These are phyloP conservation scores for Amphiprion ocellaris DNA, from an alignment of 2,113 vertebrate species.

Conservation along the genomic window DNA sequence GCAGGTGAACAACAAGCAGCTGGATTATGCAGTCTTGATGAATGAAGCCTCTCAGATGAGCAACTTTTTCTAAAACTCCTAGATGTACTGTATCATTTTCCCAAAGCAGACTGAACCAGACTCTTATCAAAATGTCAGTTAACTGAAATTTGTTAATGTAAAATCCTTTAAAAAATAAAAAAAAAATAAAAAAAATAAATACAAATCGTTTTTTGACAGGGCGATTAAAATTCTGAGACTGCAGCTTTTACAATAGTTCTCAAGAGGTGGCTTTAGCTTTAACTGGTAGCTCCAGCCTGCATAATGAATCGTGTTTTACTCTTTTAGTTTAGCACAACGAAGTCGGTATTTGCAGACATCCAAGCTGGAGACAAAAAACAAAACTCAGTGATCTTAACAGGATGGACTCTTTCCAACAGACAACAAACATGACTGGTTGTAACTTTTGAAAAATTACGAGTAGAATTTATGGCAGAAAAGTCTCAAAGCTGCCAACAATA, in stretches of 20 bases:
- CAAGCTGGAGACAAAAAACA: background rate
- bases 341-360: background rate
- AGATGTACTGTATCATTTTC: background rate
- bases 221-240: background rate
- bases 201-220: conserved; percentile 4
- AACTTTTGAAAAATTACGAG: background rate
- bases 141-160: conserved; percentile 3
- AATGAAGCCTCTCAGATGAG: conserved; percentile 12
- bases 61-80: background rate
- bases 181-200: background rate
- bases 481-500: background rate
- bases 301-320: background rate
- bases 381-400: background rate
- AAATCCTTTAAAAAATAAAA: too few species aligned
- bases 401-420: background rate
- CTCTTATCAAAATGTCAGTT: conserved; percentile 10
- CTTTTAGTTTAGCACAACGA: background rate
- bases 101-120: background rate
- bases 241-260: too few species aligned
- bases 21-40: conserved; percentile 3
- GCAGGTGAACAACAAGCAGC: background rate
- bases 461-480: background rate
- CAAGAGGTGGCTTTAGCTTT: background rate
- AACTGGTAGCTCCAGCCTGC: background rate
- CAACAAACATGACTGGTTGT: background rate